Percentiles rank a stretch among this genome's conserved stretches.
Evolutionary conservation across 2,797 vertebrate genomes (phyloP).

Genomic region (Melanotaenia pygmaea): DNA sequence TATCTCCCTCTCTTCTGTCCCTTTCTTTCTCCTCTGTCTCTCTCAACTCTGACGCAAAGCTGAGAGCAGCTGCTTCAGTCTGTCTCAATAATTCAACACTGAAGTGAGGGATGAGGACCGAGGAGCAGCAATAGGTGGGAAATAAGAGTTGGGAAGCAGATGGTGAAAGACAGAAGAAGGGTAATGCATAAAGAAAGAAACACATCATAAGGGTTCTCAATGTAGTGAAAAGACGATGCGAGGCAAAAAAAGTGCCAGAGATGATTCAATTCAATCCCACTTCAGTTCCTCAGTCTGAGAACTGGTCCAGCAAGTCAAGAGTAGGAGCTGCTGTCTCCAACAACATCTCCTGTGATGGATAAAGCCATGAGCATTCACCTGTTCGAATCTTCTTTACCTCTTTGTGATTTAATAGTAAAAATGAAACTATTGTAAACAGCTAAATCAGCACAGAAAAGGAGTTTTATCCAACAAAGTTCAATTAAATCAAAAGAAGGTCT

Average conservation of each 20-base stretch:
- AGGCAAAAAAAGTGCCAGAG: conserved; percentile 11
- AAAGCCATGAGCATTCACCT: conserved; percentile 9
- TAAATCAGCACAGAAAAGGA: background rate
- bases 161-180: conserved; percentile 17
- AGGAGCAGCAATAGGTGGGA: conserved; percentile 53
- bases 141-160: conserved; percentile 48
- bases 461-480: conserved; percentile 48
- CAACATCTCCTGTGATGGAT: conserved; percentile 16
- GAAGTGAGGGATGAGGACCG: conserved; percentile 68
- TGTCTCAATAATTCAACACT: conserved; percentile 80
- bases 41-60: conserved; percentile 69
- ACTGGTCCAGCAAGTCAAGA: background rate
- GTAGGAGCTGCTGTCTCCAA: conserved; percentile 14
- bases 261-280: conserved; percentile 46
- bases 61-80: conserved; percentile 76
- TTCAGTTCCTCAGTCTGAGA: conserved; percentile 5
- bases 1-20: conserved; percentile 41
- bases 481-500: conserved; percentile 9
- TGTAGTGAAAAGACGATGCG: background rate
- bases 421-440: background rate
- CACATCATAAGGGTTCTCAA: conserved; percentile 9
- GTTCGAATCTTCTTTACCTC: background rate
- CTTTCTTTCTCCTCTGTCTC: conserved; percentile 47
- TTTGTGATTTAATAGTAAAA: background rate
- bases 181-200: background rate